Conservation (phyloP, 1,140 invertebrate genomes). For the Mylabris phalerata region DNA sequence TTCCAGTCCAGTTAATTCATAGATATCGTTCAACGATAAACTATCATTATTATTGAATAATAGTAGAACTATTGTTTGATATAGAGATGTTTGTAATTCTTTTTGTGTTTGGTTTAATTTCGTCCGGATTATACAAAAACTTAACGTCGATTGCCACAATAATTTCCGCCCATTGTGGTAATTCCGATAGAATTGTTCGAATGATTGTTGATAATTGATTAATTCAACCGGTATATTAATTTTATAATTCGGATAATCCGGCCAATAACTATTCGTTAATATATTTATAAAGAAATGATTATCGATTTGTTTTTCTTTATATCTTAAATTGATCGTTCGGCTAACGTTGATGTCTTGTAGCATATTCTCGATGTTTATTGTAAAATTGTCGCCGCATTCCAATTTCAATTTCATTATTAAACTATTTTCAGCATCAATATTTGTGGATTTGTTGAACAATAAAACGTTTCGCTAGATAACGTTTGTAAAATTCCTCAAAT, state of each 20-base stretch:
- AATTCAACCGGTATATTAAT: slow-evolving; percentile 85
- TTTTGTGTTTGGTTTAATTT: slow-evolving; percentile 77
- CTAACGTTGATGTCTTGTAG: slow-evolving; percentile 98
- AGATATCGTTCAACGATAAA: slow-evolving; percentile 72
- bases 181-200: slow-evolving; percentile 91
- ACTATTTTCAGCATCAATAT: slow-evolving; percentile 95
- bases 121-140: slow-evolving; percentile 89
- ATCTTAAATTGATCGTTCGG: slow-evolving; percentile 89
- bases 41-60: slow-evolving; percentile 85
- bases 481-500: slow-evolving; percentile 99
- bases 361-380: slow-evolving; percentile 96
- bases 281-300: slow-evolving; percentile 89
- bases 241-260: slow-evolving; percentile 86
- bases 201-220: slow-evolving; percentile 86
- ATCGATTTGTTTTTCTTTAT: slow-evolving; percentile 59
- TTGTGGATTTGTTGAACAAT: slow-evolving; percentile 94
- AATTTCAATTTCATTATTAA: slow-evolving; percentile 97
- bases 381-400: slow-evolving; percentile 95
- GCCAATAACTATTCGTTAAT: slow-evolving; percentile 97
- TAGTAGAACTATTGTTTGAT: slow-evolving; percentile 90
- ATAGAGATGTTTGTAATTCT: slow-evolving; percentile 93
- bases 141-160: slow-evolving; percentile 93
- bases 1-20: slow-evolving; percentile 78
- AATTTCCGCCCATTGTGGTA: slow-evolving; percentile 96
- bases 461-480: slow-evolving; percentile 93